These are phyloP conservation scores for Platycercus adscitus DNA, from an alignment of 2,113 vertebrate genomes.

Conservation along the genomic window DNA sequence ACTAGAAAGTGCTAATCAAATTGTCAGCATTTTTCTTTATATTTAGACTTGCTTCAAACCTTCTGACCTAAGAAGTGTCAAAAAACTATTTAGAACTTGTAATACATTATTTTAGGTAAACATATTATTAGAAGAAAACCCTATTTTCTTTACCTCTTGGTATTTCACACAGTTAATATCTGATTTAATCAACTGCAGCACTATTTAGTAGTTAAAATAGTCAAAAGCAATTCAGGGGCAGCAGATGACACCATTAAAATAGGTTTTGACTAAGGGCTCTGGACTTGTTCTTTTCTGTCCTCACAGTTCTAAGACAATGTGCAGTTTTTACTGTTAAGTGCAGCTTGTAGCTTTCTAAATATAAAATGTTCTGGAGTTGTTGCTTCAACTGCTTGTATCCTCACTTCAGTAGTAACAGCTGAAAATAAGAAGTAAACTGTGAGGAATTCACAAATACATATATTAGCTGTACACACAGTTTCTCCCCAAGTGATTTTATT, in stretches of 20 bases:
- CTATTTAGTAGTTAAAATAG: slow-evolving; percentile 15
- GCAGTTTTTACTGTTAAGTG: background rate
- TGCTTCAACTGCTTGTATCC: background rate
- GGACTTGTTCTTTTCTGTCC: background rate
- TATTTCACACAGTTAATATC: background rate
- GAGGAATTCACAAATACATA: background rate
- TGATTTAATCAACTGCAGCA: background rate
- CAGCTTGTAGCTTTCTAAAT: background rate
- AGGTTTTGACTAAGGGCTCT: background rate
- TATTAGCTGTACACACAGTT: background rate
- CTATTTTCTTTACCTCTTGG: background rate
- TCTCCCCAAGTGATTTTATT: background rate
- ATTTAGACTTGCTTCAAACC: background rate
- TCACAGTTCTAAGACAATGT: background rate
- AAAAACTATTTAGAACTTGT: background rate
- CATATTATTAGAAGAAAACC: background rate
- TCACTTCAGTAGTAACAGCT: background rate
- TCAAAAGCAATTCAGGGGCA: background rate
- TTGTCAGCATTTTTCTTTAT: background rate
- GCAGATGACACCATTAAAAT: background rate
- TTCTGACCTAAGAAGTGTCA: background rate
- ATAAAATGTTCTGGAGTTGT: background rate
- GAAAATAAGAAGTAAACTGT: background rate
- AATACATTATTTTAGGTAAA: background rate
- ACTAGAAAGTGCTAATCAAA: background rate